Conservation (phyloP, 1,140 invertebrate species). For the Pseudomyrmex dendroicus region DNA sequence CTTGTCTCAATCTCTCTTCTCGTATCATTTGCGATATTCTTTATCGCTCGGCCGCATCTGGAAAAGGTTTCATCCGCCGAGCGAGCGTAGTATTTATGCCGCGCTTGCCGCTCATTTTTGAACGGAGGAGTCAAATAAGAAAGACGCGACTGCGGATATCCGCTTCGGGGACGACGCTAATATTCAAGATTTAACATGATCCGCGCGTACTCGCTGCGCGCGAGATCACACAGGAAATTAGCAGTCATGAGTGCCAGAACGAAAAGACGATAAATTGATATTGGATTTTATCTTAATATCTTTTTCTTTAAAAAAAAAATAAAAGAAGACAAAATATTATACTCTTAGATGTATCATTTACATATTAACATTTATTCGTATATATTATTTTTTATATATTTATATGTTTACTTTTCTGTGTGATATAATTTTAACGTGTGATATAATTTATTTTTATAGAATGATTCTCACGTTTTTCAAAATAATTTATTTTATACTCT, state of each 20-base stretch:
- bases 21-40: constrained; percentile 50
- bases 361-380: too few species aligned
- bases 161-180: constrained; percentile 17
- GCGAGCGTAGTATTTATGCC: constrained; percentile 38
- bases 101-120: constrained; percentile 38
- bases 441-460: too few species aligned
- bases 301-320: too few species aligned
- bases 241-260: constrained; percentile 19
- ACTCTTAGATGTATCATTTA: too few species aligned
- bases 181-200: constrained; percentile 39
- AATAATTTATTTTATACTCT: too few species aligned
- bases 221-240: constrained; percentile 40
- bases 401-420: too few species aligned
- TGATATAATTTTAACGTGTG: too few species aligned
- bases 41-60: constrained; percentile 56
- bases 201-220: constrained; percentile 12
- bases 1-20: constrained; percentile 31
- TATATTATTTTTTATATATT: too few species aligned
- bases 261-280: constrained; percentile 30
- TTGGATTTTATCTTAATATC: not conserved
- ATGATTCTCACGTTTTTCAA: too few species aligned
- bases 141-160: constrained; percentile 39
- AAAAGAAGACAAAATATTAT: too few species aligned
- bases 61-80: constrained; percentile 40
- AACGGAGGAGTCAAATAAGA: constrained; percentile 28